Percentiles rank a stretch among this genome's conserved stretches.
phyloP scores from a whole-genome alignment of 1,140 invertebrate genomes.

The Scaptomyza hsui region DNA sequence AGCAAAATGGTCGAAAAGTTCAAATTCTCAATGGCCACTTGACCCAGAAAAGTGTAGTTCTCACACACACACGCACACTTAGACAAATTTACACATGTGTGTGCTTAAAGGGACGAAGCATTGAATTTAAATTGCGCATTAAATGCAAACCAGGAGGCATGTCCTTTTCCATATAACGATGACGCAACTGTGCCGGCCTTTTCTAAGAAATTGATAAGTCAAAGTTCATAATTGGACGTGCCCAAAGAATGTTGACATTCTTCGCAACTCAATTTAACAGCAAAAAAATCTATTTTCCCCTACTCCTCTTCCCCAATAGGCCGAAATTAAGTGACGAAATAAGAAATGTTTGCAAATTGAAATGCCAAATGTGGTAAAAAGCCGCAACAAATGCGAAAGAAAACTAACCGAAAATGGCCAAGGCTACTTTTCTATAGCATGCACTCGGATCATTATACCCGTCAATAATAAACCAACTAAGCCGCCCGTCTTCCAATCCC shows the following conservation, averaged over 20 bases:
- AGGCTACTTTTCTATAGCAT: constrained; percentile 46
- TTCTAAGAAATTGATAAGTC: constrained; percentile 77
- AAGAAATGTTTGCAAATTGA: constrained; percentile 60
- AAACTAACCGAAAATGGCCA: constrained; percentile 35
- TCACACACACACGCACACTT: constrained; percentile 5
- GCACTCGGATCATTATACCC: constrained; percentile 53
- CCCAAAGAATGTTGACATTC: constrained; percentile 35
- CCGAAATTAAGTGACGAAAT: constrained; percentile 35
- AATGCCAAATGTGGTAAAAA: constrained; percentile 54
- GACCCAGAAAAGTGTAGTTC: constrained; percentile 57
- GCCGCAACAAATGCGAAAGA: constrained; percentile 44
- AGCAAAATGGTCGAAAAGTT: constrained; percentile 64
- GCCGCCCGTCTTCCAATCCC: constrained; percentile 2
- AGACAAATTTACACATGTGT: constrained; percentile 22
- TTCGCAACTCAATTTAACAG: constrained; percentile 32
- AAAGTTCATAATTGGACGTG: constrained; percentile 72
- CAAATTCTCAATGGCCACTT: constrained; percentile 77
- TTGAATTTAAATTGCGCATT: constrained; percentile 81
- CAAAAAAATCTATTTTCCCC: constrained; percentile 15
- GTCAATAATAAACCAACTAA: background rate
- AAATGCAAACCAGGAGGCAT: constrained; percentile 57
- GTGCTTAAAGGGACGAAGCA: constrained; percentile 37
- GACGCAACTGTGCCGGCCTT: constrained; percentile 35
- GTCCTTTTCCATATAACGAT: constrained; percentile 27
- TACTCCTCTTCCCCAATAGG: background rate